Base-by-base conservation (phyloP, 2,888 invertebrate species). In the Agrilus mali region DNA sequence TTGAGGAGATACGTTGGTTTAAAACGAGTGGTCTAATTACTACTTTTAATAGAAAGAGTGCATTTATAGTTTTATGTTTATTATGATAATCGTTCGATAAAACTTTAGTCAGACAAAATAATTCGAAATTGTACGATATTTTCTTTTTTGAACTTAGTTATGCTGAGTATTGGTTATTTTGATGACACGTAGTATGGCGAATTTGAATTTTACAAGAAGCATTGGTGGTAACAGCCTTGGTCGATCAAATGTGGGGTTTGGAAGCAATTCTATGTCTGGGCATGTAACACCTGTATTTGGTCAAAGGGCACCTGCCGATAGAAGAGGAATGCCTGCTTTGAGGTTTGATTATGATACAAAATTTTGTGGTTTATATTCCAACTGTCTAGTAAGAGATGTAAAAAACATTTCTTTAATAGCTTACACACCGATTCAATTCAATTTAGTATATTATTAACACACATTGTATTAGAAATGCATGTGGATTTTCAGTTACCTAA, bases 141-240 rank as follows among this genome's bases (percentile, higher is more conserved):
- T 42, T 33, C 7, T 14, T 17, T 46, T 38, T 32, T 35, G 13
- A 34, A 41, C 17, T 33, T 55, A 59, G 66, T 65, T 63, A 65
- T 66, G 65, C 60, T 58, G 59, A 60, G 55, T 53, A 56, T 58
- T 60, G 56, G 53, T 51, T 52, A 51, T 45, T 49, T 44, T 48
- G 51, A 54, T 50, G 56, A 49, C 51, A 66, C 65, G 63, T 65
- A 85, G 86, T 80, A 88, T 89, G 87, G 88, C 88, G 76, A 88
- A 87, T 78, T 78, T 88, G 80, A 88, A 88, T 76, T 86, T 87
- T 74, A 86, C 87, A 70, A 80, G 88, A 74, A 88, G 84, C 76
- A 81, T 88, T 74, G 84, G 85, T 68, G 84, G 84, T 70, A 80
- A 75, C 60, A 78, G 77, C 67, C 73, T 82, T 64, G 73, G 75